phyloP scores from a whole-genome alignment of 2,888 invertebrate genomes.

The Pseudococcus viburni region DNA sequence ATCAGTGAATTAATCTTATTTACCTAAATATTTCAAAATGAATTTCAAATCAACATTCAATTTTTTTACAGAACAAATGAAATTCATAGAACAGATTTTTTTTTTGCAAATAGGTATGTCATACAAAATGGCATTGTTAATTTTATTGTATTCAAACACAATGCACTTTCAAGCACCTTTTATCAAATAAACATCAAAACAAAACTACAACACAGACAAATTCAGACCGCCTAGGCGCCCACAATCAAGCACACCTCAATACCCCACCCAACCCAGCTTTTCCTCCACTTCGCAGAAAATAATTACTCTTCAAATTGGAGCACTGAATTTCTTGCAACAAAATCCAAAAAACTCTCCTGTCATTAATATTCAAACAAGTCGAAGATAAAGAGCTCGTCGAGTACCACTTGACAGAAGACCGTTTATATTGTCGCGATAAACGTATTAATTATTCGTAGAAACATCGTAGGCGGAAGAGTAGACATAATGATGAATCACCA shows the following conservation, averaged over 20 bases:
- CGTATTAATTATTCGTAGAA: slow-evolving; percentile 33
- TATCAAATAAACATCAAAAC: too few species aligned
- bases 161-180: too few species aligned
- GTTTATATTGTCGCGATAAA: slow-evolving; percentile 14
- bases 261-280: not conserved
- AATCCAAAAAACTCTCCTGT: not conserved
- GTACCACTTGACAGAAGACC: not conserved
- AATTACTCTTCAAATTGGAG: not conserved
- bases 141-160: too few species aligned
- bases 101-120: too few species aligned
- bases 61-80: too few species aligned
- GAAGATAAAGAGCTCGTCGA: not conserved
- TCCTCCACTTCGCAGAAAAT: not conserved
- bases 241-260: not conserved
- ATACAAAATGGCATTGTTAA: too few species aligned
- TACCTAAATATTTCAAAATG: too few species aligned
- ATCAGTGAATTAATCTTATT: too few species aligned
- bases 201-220: too few species aligned
- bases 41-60: too few species aligned
- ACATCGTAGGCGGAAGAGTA: not conserved
- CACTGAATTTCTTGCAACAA: not conserved
- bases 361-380: not conserved
- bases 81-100: too few species aligned
- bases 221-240: too few species aligned
- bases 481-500: slow-evolving; percentile 22